These are phyloP conservation scores for Hypanus sabinus DNA, from an alignment of 2,113 vertebrate species.

Conservation along the genomic window DNA sequence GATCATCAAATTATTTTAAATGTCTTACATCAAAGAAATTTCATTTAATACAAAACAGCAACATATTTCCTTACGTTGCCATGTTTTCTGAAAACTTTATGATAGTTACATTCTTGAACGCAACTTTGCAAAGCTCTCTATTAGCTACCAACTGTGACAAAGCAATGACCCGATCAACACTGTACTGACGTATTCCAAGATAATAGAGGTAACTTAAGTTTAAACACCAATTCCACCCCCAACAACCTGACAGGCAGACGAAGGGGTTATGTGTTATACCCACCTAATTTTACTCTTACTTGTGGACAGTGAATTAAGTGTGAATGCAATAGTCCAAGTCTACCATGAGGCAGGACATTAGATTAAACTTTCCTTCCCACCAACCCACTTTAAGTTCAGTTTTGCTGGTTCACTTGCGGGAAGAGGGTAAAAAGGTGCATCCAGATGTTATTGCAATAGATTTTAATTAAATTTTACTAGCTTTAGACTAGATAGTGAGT, in stretches of 20 bases:
- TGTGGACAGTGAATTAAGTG: background rate
- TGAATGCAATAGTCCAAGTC: background rate
- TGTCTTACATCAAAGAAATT: too few species aligned
- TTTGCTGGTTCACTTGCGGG: background rate
- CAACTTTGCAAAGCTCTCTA: background rate
- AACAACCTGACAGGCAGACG: background rate
- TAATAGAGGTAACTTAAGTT: background rate
- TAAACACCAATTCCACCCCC: background rate
- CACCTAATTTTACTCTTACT: background rate
- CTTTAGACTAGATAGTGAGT: conserved; percentile 7
- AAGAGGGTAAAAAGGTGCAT: background rate
- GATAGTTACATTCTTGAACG: too few species aligned
- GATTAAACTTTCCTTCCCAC: background rate
- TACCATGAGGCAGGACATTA: background rate
- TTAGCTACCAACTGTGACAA: background rate
- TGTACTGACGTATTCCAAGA: background rate
- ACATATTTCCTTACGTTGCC: too few species aligned
- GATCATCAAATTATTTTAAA: background rate
- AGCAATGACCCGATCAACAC: background rate
- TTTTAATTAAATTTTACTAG: background rate
- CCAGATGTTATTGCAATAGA: background rate
- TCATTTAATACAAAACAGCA: too few species aligned
- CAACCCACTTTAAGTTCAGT: background rate
- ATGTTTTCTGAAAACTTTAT: too few species aligned
- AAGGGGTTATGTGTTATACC: background rate